Conservation (phyloP, 2,888 invertebrate species). For the Cantharis nigra region DNA sequence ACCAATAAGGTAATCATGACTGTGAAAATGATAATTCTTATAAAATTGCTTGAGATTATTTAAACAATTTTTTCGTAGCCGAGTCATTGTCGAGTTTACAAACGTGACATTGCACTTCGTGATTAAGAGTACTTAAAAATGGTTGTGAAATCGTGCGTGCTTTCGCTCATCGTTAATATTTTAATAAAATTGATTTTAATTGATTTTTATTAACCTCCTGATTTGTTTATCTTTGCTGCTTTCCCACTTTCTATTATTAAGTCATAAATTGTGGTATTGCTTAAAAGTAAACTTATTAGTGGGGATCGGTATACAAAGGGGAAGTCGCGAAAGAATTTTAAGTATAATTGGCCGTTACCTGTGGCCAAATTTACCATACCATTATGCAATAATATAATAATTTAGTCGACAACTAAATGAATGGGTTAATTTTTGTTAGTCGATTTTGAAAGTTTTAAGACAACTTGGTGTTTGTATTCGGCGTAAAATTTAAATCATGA, state of each 20-base stretch:
- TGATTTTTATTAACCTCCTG: slow-evolving; percentile 24
- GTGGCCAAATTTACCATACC: background rate
- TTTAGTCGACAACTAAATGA: background rate
- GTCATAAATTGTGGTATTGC: background rate
- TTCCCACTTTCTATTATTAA: background rate
- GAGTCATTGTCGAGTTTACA: slow-evolving; percentile 16
- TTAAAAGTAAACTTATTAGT: background rate
- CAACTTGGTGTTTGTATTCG: background rate
- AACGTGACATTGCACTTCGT: slow-evolving; percentile 30
- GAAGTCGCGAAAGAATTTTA: background rate
- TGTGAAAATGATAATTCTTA: background rate
- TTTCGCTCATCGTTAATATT: slow-evolving; percentile 28
- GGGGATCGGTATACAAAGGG: background rate
- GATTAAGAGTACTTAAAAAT: slow-evolving; percentile 27
- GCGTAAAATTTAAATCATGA: slow-evolving; percentile 4
- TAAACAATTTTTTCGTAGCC: background rate
- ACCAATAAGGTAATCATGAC: background rate
- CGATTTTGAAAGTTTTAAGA: background rate
- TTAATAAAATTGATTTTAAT: slow-evolving; percentile 31
- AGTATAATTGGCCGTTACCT: background rate
- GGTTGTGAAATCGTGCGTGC: slow-evolving; percentile 32
- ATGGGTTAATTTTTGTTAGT: background rate
- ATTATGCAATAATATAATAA: background rate
- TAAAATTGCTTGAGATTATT: background rate
- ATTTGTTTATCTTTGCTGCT: background rate